These are phyloP conservation scores for Beaufortia kweichowensis DNA, from an alignment of 2,113 vertebrate genomes.

Conservation along the genomic window DNA sequence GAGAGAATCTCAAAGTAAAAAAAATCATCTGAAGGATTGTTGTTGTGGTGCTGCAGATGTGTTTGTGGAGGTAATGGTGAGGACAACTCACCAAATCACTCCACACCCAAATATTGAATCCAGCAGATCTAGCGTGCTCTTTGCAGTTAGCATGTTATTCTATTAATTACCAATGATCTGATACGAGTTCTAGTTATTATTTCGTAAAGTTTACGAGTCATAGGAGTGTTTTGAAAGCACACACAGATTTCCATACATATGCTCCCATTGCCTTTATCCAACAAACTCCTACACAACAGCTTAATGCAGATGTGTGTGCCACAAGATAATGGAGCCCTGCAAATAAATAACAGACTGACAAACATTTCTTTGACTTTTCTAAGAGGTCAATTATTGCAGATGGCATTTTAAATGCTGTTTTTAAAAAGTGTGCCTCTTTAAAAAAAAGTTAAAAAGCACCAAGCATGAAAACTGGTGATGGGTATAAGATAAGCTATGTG, in stretches of 20 bases:
- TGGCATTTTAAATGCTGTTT: conserved; percentile 12
- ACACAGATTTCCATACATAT: conserved; percentile 38
- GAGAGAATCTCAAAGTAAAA: neutral
- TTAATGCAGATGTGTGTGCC: conserved; percentile 10
- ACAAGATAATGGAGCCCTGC: neutral
- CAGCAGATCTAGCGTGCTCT: neutral
- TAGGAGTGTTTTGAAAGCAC: neutral
- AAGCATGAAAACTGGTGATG: neutral
- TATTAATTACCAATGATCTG: conserved; percentile 16
- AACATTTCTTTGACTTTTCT: conserved; percentile 1
- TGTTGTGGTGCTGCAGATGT: neutral
- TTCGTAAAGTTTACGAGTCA: conserved; percentile 10
- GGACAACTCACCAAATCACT: neutral
- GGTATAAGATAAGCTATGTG: neutral
- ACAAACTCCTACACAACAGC: neutral
- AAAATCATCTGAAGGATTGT: neutral
- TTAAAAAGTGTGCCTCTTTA: neutral
- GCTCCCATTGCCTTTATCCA: conserved; percentile 14
- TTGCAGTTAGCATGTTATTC: neutral
- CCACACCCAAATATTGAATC: neutral
- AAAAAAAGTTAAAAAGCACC: neutral
- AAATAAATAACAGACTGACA: conserved; percentile 11
- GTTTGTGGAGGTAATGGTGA: neutral
- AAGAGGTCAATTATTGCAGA: conserved; percentile 17
- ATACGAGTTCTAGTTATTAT: neutral